phyloP scores from a whole-genome alignment of 2,888 invertebrate species.

The Mallateleia sp. region DNA sequence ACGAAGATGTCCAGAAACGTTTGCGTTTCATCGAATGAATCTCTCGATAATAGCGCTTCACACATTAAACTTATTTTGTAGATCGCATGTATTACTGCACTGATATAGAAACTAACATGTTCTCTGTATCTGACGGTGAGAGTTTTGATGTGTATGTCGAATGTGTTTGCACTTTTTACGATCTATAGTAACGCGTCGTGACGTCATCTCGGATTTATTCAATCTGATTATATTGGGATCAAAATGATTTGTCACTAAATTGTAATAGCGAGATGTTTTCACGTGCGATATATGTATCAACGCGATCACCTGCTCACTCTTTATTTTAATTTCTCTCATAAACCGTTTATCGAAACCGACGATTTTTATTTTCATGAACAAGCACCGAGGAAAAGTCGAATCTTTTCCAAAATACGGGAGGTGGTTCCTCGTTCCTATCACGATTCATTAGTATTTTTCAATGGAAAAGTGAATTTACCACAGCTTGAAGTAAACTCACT shows the following conservation, averaged over 20 bases:
- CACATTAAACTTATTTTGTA: conserved; percentile 78
- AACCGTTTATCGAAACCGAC: not conserved
- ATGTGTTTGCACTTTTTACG: conserved; percentile 88
- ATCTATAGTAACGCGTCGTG: conserved; percentile 80
- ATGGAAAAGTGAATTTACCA: conserved; percentile 35
- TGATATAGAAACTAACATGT: conserved; percentile 84
- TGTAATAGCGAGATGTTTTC: conserved; percentile 61
- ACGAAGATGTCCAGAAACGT: not conserved
- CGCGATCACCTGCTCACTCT: conserved; percentile 37
- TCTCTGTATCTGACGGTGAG: conserved; percentile 89
- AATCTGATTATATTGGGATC: not conserved
- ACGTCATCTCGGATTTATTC: conserved; percentile 71
- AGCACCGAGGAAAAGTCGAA: not conserved
- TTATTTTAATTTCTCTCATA: conserved; percentile 49
- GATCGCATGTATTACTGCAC: conserved; percentile 89
- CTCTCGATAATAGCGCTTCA: conserved; percentile 52
- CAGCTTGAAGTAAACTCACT: conserved; percentile 28
- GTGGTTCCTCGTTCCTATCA: conserved; percentile 13
- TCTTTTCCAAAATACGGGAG: not conserved
- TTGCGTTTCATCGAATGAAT: conserved; percentile 28
- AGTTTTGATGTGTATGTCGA: conserved; percentile 89
- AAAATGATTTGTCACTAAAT: not conserved
- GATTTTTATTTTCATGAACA: not conserved
- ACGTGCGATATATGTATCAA: conserved; percentile 47
- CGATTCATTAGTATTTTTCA: conserved; percentile 23